A percentile compares a stretch with the other conserved stretches of the same genome.
These are phyloP conservation scores for Pristionchus pacificus DNA, from an alignment of 1,140 invertebrate species.

Conservation along the genomic window DNA sequence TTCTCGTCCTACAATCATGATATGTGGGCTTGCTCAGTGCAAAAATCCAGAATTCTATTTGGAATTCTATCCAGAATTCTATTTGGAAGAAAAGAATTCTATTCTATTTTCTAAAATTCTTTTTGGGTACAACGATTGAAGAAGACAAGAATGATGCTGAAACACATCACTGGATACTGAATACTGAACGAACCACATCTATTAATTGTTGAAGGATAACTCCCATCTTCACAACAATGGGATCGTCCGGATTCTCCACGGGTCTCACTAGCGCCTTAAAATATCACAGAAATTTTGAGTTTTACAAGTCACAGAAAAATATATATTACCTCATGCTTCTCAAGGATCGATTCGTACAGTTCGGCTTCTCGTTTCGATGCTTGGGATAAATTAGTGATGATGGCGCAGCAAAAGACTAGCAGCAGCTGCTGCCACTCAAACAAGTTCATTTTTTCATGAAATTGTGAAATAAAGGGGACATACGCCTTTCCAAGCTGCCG, in stretches of 20 bases:
- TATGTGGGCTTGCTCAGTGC: too few species aligned
- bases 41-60: too few species aligned
- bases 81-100: background rate
- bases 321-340: slow-evolving; percentile 78
- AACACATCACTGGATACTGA: slow-evolving; percentile 16
- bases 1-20: slow-evolving; percentile 36
- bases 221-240: slow-evolving; percentile 89
- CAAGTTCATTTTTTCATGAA: background rate
- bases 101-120: background rate
- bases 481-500: background rate
- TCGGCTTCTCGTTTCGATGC: slow-evolving; percentile 78
- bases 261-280: slow-evolving; percentile 79
- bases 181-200: slow-evolving; percentile 81
- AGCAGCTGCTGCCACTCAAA: slow-evolving; percentile 59
- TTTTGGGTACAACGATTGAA: background rate
- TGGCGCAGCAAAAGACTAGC: slow-evolving; percentile 75
- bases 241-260: slow-evolving; percentile 89
- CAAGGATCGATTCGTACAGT: slow-evolving; percentile 83
- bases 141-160: slow-evolving; percentile 2
- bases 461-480: background rate
- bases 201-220: slow-evolving; percentile 98
- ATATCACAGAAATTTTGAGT: background rate
- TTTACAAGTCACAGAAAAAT: too few species aligned
- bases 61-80: too few species aligned
- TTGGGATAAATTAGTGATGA: slow-evolving; percentile 60